Evolutionary conservation across 2,888 invertebrate genomes (phyloP).

Genomic region (Perizoma affinitatum): DNA sequence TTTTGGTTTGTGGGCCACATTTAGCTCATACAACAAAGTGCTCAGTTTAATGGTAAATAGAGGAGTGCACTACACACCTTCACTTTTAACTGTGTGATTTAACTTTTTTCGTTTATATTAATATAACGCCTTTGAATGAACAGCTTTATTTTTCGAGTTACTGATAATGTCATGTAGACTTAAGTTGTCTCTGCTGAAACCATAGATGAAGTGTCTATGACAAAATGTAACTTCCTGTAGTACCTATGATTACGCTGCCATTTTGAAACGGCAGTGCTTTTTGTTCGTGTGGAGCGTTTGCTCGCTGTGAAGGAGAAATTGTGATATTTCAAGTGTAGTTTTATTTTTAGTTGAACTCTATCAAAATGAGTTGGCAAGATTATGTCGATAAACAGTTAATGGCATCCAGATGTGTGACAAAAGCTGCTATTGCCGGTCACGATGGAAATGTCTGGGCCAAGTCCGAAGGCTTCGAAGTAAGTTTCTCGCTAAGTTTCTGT

Average conservation of each 20-base stretch:
- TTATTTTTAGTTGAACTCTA: slow-evolving; percentile 80
- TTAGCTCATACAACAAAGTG: not conserved
- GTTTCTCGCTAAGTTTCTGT: slow-evolving; percentile 74
- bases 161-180: slow-evolving; percentile 5
- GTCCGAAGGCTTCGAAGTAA: slow-evolving; percentile 96
- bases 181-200: slow-evolving; percentile 18
- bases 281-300: slow-evolving; percentile 84
- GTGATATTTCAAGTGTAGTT: slow-evolving; percentile 81
- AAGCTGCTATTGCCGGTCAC: slow-evolving; percentile 97
- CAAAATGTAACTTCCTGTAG: slow-evolving; percentile 61
- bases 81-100: too few species aligned
- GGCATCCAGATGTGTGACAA: slow-evolving; percentile 96
- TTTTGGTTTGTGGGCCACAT: too few species aligned
- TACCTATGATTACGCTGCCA: slow-evolving; percentile 79
- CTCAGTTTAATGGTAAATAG: too few species aligned
- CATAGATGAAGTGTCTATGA: slow-evolving; percentile 26
- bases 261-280: slow-evolving; percentile 84
- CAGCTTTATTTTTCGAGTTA: not conserved
- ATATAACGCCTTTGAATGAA: too few species aligned
- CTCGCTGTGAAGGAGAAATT: slow-evolving; percentile 79
- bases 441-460: slow-evolving; percentile 98
- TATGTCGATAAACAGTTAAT: slow-evolving; percentile 98
- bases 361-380: slow-evolving; percentile 98
- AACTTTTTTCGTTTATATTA: too few species aligned
- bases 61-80: too few species aligned